Conservation (phyloP, 2,888 invertebrate species). For the Dicranocentrus wangi region DNA sequence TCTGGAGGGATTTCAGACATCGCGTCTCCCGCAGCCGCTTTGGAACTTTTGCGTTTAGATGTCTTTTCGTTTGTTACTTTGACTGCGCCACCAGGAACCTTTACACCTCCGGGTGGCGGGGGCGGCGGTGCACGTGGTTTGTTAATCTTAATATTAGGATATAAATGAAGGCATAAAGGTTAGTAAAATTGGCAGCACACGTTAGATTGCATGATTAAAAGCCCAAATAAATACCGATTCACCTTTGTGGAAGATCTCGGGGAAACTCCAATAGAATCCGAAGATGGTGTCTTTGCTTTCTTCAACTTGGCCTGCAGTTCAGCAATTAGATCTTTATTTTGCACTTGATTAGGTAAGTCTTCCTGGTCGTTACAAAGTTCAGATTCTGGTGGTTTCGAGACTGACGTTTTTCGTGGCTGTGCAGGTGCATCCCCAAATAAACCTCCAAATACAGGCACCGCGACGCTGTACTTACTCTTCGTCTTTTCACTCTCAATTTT, state of each 20-base stretch:
- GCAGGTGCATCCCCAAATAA: conserved; percentile 37
- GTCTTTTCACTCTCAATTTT: conserved; percentile 42
- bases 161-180: too few relatives aligned
- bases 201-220: too few relatives aligned
- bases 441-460: conserved; percentile 37
- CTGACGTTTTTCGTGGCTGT: background rate
- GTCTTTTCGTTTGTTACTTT: conserved; percentile 41
- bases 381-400: conserved; percentile 1
- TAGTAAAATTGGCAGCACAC: too few relatives aligned
- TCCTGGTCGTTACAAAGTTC: conserved; percentile 49
- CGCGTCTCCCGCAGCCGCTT: background rate
- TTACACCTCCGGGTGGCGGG: conserved; percentile 67
- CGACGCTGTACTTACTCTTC: conserved; percentile 19
- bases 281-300: conserved; percentile 47
- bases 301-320: conserved; percentile 72
- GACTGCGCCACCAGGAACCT: conserved; percentile 58
- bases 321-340: conserved; percentile 71
- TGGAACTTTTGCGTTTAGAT: conserved; percentile 14
- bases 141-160: too few relatives aligned
- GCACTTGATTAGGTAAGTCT: conserved; percentile 71
- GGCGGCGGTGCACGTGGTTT: conserved; percentile 72
- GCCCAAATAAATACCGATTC: too few relatives aligned
- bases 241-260: conserved; percentile 58
- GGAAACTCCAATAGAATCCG: conserved; percentile 14
- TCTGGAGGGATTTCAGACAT: background rate